Base-by-base conservation (phyloP, 1,140 invertebrate genomes). In the Diuraphis noxia region DNA sequence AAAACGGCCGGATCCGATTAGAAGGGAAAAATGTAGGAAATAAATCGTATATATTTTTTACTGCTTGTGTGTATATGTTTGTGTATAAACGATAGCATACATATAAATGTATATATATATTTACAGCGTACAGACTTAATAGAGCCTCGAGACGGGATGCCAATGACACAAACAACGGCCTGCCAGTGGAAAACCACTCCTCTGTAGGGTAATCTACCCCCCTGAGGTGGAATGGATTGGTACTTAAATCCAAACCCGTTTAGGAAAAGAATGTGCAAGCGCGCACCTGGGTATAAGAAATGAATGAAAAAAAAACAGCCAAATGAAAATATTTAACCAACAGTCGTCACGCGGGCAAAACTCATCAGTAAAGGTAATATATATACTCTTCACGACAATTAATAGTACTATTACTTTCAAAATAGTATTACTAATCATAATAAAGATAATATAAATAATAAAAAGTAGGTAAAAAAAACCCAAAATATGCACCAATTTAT, bases 131-230 rank as follows among this genome's bases (percentile, higher is more conserved):
- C 86, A 89, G 88, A 89, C 56, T 77, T 89, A 89, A 89, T 89
- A 77, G 86, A 88, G 25, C 23, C 38, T n/a, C 40, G n/a, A 88
- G 88, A 89, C 41, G 63, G 41, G 63, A 91, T 91, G 89, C 89
- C 89, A 81, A 91, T 91, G 36, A 81, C 89, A 91, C 72, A 82
- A 81, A 82, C 89, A 91, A 91, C 77, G 77, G 34, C 49, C 77
- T 49, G 43, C n/a, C 72, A 21, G 13, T 52, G 6, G 41, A 49
- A 38, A 13, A 49, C 43, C 41, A 23, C 46, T 91, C 40, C 41
- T 91, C 46, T 34, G 41, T 43, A 79, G 72, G 40, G 41, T 52
- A 41, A 40, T 34, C 56, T 72, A 88, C 36, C 56, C 19, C 40
- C 52, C 38, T n/a, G 36, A n/a, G 87, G 41, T 21, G 19, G 56